Evolutionary conservation across 2,797 vertebrate genomes (phyloP).

Genomic region (Jordanella pulchra): DNA sequence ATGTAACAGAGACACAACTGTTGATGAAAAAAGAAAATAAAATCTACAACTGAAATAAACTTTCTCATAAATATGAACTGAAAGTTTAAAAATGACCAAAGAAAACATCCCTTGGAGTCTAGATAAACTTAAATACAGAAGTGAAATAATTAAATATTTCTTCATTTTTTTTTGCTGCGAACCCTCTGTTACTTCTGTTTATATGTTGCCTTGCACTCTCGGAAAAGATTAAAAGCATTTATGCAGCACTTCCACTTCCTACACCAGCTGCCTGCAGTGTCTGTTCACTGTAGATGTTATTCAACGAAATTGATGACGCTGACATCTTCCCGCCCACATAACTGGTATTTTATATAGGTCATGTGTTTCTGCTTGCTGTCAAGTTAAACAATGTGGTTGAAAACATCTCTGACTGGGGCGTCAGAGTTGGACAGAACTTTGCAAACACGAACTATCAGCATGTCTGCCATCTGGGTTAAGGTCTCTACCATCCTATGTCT

Average conservation of each 20-base stretch:
- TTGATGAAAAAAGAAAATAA: neutral
- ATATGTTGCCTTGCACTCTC: neutral
- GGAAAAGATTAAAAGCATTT: neutral
- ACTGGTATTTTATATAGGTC: neutral
- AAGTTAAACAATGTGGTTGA: neutral
- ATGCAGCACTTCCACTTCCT: neutral
- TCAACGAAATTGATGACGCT: neutral
- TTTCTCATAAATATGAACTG: too few species aligned
- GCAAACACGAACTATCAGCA: neutral
- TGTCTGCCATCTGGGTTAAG: constrained; percentile 6
- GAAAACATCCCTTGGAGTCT: neutral
- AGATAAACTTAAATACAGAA: neutral
- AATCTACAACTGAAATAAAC: neutral
- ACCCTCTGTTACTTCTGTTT: neutral
- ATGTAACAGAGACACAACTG: too few species aligned
- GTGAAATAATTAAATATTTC: neutral
- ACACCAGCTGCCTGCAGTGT: neutral
- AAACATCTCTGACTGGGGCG: neutral
- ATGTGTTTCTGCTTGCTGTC: neutral
- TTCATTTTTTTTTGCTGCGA: neutral
- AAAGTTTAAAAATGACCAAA: neutral
- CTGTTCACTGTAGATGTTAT: too few species aligned
- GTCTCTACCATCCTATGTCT: constrained; percentile 3
- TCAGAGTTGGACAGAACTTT: neutral
- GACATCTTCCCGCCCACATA: neutral